A percentile compares a stretch with the other conserved stretches of the same genome.
These are phyloP conservation scores for Hyphantria cunea DNA, from an alignment of 1,140 invertebrate genomes.

Conservation along the genomic window DNA sequence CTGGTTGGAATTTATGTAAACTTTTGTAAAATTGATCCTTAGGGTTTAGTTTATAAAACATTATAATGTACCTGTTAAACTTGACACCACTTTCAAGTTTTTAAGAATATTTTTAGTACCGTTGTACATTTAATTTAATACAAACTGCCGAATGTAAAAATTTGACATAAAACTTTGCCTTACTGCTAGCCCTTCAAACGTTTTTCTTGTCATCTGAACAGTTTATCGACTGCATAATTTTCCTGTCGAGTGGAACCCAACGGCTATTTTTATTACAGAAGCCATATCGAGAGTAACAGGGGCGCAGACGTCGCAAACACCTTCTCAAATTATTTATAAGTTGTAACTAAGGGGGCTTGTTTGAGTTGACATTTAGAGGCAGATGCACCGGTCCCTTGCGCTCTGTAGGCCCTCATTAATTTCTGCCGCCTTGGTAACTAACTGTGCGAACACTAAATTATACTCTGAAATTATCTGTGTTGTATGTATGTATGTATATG, in stretches of 20 bases:
- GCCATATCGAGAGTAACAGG: conserved; percentile 66
- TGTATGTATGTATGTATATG: conserved; percentile 10
- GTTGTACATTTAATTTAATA: no score
- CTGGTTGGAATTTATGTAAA: no score
- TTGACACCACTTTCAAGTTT: no score
- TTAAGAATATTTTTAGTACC: no score
- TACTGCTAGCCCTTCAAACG: conserved; percentile 4
- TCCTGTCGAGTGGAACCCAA: conserved; percentile 45
- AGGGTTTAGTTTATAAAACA: no score
- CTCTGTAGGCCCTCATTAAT: conserved; percentile 66
- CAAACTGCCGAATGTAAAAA: no score
- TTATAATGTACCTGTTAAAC: no score
- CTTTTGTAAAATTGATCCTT: no score
- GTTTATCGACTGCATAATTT: conserved; percentile 59
- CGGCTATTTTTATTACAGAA: conserved; percentile 73
- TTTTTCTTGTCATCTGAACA: conserved; percentile 29
- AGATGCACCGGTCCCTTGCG: conserved; percentile 67
- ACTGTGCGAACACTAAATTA: conserved; percentile 44
- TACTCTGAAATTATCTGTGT: conserved; percentile 46
- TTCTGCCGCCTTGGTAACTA: conserved; percentile 65
- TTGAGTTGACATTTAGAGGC: conserved; percentile 77
- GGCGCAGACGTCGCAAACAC: conserved; percentile 49
- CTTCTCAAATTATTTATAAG: conserved; percentile 78
- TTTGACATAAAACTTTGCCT: conserved; percentile 6
- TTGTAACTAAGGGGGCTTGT: conserved; percentile 51